Evolutionary conservation across 2,888 invertebrate species (phyloP).

Genomic region (Pemphredon lugubris): DNA sequence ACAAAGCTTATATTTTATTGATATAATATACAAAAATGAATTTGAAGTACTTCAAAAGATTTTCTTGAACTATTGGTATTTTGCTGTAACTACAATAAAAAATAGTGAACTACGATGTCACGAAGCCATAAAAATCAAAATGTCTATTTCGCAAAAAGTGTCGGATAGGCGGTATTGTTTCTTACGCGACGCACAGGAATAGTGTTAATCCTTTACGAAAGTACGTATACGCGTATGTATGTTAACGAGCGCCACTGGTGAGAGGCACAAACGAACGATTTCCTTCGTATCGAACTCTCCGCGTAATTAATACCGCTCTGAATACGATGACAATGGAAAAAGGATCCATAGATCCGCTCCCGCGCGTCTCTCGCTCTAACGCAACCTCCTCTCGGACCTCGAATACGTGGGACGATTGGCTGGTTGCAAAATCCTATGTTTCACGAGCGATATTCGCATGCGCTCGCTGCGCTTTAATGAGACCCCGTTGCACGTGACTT

Average conservation of each 20-base stretch:
- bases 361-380: not conserved
- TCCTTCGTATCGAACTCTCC: not conserved
- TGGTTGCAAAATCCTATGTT: constrained; percentile 47
- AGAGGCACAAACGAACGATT: not conserved
- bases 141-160: too few relatives aligned
- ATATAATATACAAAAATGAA: too few relatives aligned
- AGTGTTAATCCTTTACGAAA: too few relatives aligned
- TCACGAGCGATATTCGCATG: constrained; percentile 22
- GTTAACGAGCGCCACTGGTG: not conserved
- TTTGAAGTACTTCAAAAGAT: too few relatives aligned
- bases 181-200: too few relatives aligned
- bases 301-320: constrained; percentile 11
- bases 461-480: constrained; percentile 43
- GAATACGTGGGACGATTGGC: not conserved
- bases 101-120: too few relatives aligned
- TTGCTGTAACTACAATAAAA: too few relatives aligned
- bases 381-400: not conserved
- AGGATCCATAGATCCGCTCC: constrained; percentile 15
- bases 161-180: too few relatives aligned
- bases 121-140: too few relatives aligned
- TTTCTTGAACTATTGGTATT: too few relatives aligned
- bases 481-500: constrained; percentile 55
- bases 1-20: too few relatives aligned
- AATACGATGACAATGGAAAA: constrained; percentile 15
- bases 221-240: not conserved